These are phyloP conservation scores for Trichomalopsis sarcophagae DNA, from an alignment of 1,140 invertebrate genomes.

Conservation along the genomic window DNA sequence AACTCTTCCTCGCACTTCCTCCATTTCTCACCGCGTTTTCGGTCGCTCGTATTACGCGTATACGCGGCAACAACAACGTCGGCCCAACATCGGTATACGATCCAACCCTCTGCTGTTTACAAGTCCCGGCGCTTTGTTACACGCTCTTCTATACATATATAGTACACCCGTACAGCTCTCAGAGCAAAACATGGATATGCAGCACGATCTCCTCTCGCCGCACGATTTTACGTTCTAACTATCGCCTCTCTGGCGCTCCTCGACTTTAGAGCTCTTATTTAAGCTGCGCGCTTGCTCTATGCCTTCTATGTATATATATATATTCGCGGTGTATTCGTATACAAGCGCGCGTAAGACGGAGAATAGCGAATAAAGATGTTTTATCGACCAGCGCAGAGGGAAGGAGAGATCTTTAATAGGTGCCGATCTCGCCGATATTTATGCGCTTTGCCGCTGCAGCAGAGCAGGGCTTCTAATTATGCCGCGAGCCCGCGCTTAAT, in stretches of 20 bases:
- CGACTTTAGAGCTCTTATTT: neutral
- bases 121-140: too few species aligned
- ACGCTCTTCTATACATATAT: too few species aligned
- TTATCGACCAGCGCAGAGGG: neutral
- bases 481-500: conserved; percentile 25
- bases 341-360: conserved; percentile 13
- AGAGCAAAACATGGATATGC: neutral
- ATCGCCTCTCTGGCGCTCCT: neutral
- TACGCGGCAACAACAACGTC: too few species aligned
- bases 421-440: conserved; percentile 25
- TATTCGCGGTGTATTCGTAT: too few species aligned
- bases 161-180: neutral
- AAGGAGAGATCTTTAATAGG: conserved; percentile 19
- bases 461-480: conserved; percentile 35
- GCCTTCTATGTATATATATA: neutral
- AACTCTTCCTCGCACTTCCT: neutral
- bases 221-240: conserved; percentile 15
- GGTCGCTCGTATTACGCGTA: too few species aligned
- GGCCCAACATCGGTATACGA: too few species aligned
- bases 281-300: too few species aligned
- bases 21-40: too few species aligned
- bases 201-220: neutral
- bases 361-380: conserved; percentile 34
- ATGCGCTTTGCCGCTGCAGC: neutral
- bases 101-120: too few species aligned